phyloP scores from a whole-genome alignment of 2,113 vertebrate genomes.

The Monarcha castaneiventris region DNA sequence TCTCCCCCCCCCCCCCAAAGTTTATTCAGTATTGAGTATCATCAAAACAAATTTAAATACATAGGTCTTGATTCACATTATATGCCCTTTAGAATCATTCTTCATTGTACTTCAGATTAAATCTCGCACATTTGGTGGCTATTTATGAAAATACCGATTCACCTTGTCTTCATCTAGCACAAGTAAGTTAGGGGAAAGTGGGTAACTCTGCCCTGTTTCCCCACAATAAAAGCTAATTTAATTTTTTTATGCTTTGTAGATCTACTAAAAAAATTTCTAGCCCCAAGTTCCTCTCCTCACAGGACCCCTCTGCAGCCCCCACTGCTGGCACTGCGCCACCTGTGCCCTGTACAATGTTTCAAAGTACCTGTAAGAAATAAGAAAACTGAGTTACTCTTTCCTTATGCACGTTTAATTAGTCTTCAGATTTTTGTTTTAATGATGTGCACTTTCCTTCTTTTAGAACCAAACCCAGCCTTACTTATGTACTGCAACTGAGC shows the following conservation, averaged over 20 bases:
- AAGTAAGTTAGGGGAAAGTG: not conserved
- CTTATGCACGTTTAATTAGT: not conserved
- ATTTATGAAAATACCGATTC: not conserved
- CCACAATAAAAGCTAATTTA: not conserved
- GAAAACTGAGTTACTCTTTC: not conserved
- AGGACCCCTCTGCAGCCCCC: rapidly evolving
- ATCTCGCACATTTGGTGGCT: not conserved
- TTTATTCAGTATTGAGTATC: not conserved
- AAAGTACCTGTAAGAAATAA: not conserved
- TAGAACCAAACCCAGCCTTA: not conserved
- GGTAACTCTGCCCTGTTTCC: not conserved
- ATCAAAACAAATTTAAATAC: not conserved
- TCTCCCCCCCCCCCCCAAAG: rapidly evolving
- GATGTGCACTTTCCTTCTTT: not conserved
- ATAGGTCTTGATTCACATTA: not conserved
- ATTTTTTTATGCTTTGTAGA: not conserved
- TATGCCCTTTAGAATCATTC: not conserved
- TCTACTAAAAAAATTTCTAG: not conserved
- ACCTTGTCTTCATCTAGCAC: not conserved
- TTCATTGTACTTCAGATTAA: not conserved
- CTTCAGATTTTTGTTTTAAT: not conserved
- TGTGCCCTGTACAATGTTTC: rapidly evolving
- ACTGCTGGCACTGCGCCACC: rapidly evolving
- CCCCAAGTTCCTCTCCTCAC: not conserved
- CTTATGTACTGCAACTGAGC: not conserved